Conservation (phyloP, 2,113 vertebrate genomes). For the Odontophorus gujanensis region DNA sequence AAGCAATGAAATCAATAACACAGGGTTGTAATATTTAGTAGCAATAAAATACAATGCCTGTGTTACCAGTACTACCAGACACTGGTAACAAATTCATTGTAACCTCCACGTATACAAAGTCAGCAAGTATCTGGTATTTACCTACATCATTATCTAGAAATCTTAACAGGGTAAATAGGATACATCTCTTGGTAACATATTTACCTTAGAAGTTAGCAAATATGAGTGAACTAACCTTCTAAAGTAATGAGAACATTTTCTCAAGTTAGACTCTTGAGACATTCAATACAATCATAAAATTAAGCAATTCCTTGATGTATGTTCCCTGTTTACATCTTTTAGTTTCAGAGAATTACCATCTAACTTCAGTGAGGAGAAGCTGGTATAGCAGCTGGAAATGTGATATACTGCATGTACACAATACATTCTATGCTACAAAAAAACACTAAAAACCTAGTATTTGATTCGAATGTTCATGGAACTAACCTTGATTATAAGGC, state of each 20-base stretch:
- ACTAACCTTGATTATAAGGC: not conserved
- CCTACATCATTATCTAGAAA: not conserved
- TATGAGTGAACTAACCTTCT: not conserved
- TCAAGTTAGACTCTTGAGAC: not conserved
- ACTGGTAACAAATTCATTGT: not conserved
- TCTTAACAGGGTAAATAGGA: not conserved
- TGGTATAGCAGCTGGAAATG: not conserved
- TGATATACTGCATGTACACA: not conserved
- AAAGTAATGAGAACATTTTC: not conserved
- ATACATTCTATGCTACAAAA: not conserved
- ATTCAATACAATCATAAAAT: not conserved
- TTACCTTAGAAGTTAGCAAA: not conserved
- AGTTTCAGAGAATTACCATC: not conserved
- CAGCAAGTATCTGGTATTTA: not conserved
- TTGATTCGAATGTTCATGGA: not conserved
- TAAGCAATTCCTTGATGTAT: not conserved
- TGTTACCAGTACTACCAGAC: no score
- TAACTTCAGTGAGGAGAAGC: not conserved
- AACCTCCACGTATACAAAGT: not conserved
- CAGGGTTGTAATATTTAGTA: not conserved
- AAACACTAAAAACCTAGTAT: rapidly evolving
- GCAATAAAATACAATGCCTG: not conserved
- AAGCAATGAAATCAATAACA: not conserved
- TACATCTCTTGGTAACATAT: not conserved
- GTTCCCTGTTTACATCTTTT: not conserved